These are phyloP conservation scores for Hipparchia semele DNA, from an alignment of 2,888 invertebrate genomes.

Conservation along the genomic window DNA sequence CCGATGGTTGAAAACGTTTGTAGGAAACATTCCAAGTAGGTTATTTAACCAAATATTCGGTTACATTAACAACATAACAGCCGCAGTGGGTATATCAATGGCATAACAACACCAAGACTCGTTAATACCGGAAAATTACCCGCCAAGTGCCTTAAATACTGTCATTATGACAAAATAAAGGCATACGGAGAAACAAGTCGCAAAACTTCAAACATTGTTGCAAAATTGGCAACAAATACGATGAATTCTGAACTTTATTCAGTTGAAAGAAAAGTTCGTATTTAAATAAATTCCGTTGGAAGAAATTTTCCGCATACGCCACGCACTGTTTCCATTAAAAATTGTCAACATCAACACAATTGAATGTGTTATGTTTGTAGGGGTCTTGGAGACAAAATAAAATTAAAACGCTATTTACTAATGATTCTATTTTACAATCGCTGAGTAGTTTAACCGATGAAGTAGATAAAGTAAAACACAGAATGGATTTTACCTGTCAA, in stretches of 20 bases:
- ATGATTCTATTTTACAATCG: neutral
- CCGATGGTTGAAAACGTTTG: too few species aligned
- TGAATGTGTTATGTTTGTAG: slow-evolving; percentile 49
- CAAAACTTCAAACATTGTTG: slow-evolving; percentile 42
- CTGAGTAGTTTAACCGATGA: too few species aligned
- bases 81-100: slow-evolving; percentile 7
- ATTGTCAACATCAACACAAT: slow-evolving; percentile 67
- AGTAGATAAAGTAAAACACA: too few species aligned
- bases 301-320: slow-evolving; percentile 51
- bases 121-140: slow-evolving; percentile 27
- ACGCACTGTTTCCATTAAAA: slow-evolving; percentile 71
- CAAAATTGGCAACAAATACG: slow-evolving; percentile 28
- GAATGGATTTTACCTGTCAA: too few species aligned
- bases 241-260: slow-evolving; percentile 40
- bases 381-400: slow-evolving; percentile 12
- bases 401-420: slow-evolving; percentile 2
- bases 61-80: neutral
- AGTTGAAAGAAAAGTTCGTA: slow-evolving; percentile 30
- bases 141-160: slow-evolving; percentile 46
- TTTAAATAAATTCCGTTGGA: slow-evolving; percentile 37
- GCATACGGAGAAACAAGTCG: slow-evolving; percentile 46
- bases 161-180: slow-evolving; percentile 50
- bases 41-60: neutral
- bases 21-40: too few species aligned
- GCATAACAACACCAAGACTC: slow-evolving; percentile 12